Evolutionary conservation across 2,797 vertebrate species (phyloP).

Genomic region (Hoplostethus atlanticus): DNA sequence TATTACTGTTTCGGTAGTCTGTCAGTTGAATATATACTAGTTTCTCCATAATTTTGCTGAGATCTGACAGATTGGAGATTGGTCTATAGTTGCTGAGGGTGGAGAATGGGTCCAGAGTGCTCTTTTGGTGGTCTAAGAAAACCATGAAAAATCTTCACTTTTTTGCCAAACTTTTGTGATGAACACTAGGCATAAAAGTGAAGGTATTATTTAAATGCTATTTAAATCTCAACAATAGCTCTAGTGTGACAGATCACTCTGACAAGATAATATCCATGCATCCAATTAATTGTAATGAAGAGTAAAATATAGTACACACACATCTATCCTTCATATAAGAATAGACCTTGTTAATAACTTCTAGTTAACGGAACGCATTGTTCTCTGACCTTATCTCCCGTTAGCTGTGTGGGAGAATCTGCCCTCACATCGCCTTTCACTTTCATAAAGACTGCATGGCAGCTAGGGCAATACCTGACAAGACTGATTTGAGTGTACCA

Average conservation of each 20-base stretch:
- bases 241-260: slow-evolving; percentile 11
- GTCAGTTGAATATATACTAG: too few species aligned
- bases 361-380: not conserved
- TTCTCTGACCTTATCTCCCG: slow-evolving; percentile 12
- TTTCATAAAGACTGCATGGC: slow-evolving; percentile 1
- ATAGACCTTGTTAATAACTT: not conserved
- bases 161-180: too few species aligned
- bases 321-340: not conserved
- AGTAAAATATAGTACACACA: not conserved
- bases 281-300: slow-evolving; percentile 25
- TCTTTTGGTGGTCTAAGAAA: too few species aligned
- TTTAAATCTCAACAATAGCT: not conserved
- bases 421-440: not conserved
- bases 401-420: slow-evolving; percentile 8
- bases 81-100: too few species aligned
- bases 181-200: not conserved
- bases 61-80: too few species aligned
- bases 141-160: too few species aligned
- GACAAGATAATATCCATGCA: not conserved
- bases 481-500: too few species aligned
- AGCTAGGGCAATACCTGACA: too few species aligned
- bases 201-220: not conserved
- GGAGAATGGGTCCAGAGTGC: too few species aligned
- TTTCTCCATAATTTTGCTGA: too few species aligned
- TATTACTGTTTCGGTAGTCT: too few species aligned